Evolutionary conservation across 2,888 invertebrate genomes (phyloP).

Genomic region (Gymnoscelis rufifasciata): DNA sequence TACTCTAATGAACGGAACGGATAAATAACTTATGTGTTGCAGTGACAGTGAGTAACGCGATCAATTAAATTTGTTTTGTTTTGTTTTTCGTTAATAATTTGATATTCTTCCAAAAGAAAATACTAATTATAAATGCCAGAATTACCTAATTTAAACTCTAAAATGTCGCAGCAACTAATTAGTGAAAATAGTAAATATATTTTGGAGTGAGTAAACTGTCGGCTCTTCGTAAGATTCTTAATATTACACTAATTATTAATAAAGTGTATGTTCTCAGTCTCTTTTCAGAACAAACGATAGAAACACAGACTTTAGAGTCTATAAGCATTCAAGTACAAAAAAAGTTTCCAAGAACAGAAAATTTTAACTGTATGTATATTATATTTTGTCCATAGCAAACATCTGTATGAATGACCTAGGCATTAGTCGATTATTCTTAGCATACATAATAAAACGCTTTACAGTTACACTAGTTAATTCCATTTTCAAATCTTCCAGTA

Average conservation of each 20-base stretch:
- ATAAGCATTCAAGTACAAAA: constrained; percentile 88
- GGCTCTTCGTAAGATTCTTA: too few relatives aligned
- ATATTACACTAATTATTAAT: background rate
- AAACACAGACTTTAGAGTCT: constrained; percentile 86
- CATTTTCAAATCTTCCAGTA: constrained; percentile 45
- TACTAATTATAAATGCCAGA: constrained; percentile 10
- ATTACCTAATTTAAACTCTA: constrained; percentile 19
- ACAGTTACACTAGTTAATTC: background rate
- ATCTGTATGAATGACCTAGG: too few relatives aligned
- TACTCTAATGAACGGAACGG: too few relatives aligned
- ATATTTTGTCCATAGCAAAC: too few relatives aligned
- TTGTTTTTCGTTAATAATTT: background rate
- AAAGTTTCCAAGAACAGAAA: constrained; percentile 86
- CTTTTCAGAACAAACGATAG: constrained; percentile 85
- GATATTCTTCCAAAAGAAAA: background rate
- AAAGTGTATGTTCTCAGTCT: constrained; percentile 75
- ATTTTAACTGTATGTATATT: constrained; percentile 85
- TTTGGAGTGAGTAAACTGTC: constrained; percentile 60
- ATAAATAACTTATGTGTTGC: background rate
- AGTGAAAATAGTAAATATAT: constrained; percentile 74
- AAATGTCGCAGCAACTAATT: constrained; percentile 65
- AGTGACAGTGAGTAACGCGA: background rate
- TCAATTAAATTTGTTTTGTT: background rate
- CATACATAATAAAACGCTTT: too few relatives aligned
- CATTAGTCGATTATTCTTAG: too few relatives aligned